phyloP scores from a whole-genome alignment of 2,113 vertebrate genomes.

The Gallinago undulata region DNA sequence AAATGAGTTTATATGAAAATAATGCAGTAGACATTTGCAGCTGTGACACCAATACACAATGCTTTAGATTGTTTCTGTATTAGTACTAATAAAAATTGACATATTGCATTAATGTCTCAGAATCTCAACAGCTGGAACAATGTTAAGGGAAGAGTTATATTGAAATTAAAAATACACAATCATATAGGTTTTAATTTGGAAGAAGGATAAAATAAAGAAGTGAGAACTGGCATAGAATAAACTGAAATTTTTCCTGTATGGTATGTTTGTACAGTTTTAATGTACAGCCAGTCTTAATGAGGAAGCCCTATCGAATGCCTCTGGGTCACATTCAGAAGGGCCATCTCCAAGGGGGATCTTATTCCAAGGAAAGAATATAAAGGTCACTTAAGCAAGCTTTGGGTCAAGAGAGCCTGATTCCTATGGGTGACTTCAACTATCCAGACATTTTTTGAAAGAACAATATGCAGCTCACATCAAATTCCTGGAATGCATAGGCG shows the following conservation, averaged over 20 bases:
- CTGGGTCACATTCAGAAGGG: neutral
- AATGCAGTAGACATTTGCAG: neutral
- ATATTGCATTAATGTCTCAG: neutral
- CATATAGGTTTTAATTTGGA: neutral
- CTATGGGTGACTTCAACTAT: neutral
- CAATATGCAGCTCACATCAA: neutral
- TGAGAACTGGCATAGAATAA: neutral
- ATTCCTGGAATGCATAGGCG: neutral
- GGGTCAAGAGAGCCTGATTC: neutral
- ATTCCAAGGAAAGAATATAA: neutral
- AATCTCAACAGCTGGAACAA: neutral
- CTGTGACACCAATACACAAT: neutral
- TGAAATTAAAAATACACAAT: neutral
- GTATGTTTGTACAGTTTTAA: neutral
- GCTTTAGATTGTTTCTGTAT: neutral
- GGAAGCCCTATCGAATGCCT: neutral
- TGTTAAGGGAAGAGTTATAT: neutral
- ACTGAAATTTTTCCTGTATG: neutral
- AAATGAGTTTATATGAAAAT: neutral
- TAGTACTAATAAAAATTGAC: neutral
- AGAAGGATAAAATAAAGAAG: neutral
- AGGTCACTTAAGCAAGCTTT: neutral
- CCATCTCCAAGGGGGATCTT: neutral
- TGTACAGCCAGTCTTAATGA: neutral
- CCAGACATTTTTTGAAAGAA: neutral